Conservation (phyloP, 2,888 invertebrate species). For the Dynastes grantii region DNA sequence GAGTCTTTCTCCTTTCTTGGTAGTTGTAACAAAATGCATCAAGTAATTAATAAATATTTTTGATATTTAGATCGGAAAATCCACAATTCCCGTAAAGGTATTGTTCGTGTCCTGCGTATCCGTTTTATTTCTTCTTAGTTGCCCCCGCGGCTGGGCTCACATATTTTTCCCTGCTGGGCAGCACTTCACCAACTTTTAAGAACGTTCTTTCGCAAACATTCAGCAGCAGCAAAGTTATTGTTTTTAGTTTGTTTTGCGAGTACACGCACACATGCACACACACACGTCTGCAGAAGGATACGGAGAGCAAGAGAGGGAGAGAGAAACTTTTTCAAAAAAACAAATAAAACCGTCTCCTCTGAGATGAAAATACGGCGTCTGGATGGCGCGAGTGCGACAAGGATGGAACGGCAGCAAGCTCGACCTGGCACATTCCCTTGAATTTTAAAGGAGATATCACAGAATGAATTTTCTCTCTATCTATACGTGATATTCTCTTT, state of each 20-base stretch:
- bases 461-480: slow-evolving; percentile 49
- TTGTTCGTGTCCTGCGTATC: slow-evolving; percentile 35
- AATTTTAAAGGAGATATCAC: slow-evolving; percentile 65
- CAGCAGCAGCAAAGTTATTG: slow-evolving; percentile 59
- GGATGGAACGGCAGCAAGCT: slow-evolving; percentile 52
- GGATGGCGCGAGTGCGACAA: slow-evolving; percentile 54
- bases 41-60: slow-evolving; percentile 28
- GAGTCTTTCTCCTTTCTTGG: too few species aligned
- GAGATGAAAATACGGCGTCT: slow-evolving; percentile 54
- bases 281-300: background rate
- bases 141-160: slow-evolving; percentile 29
- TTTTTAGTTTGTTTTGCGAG: slow-evolving; percentile 68
- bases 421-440: slow-evolving; percentile 63
- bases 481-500: slow-evolving; percentile 30
- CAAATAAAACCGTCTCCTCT: slow-evolving; percentile 63
- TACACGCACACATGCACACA: slow-evolving; percentile 55
- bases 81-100: slow-evolving; percentile 38
- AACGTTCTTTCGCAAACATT: slow-evolving; percentile 55
- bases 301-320: slow-evolving; percentile 14
- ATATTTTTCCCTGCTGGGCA: slow-evolving; percentile 41
- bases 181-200: slow-evolving; percentile 45
- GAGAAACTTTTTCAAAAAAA: slow-evolving; percentile 64
- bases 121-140: slow-evolving; percentile 12
- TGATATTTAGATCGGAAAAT: slow-evolving; percentile 25
- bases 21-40: slow-evolving; percentile 11